Percentiles rank a stretch among this genome's conserved stretches.
These are phyloP conservation scores for Toxostoma redivivum DNA, from an alignment of 2,113 vertebrate genomes.

Conservation along the genomic window DNA sequence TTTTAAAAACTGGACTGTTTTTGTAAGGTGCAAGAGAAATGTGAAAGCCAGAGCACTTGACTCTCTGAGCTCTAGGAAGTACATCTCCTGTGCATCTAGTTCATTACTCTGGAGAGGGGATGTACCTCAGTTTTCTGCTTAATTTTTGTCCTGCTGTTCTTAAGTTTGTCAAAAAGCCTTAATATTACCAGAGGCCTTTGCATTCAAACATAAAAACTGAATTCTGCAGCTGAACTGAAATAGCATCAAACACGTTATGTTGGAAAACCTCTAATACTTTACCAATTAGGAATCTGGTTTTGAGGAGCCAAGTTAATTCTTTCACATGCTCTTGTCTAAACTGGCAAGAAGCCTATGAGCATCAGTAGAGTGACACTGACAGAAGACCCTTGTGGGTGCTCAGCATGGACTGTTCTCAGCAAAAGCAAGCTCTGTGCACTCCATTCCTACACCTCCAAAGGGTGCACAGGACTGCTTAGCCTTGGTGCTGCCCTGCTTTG, in stretches of 20 bases:
- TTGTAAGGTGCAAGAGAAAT: not conserved
- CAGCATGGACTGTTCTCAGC: not conserved
- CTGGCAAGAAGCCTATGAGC: not conserved
- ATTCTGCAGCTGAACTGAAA: slow-evolving; percentile 8
- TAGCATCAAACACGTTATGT: not conserved
- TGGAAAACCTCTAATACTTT: not conserved
- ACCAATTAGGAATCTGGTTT: not conserved
- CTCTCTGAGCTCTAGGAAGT: not conserved
- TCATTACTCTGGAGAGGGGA: not conserved
- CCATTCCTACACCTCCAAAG: not conserved
- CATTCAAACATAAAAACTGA: not conserved
- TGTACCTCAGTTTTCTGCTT: slow-evolving; percentile 8
- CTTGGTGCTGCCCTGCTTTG: not conserved
- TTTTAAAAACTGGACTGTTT: slow-evolving; percentile 45
- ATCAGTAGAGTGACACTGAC: not conserved
- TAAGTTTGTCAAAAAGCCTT: not conserved
- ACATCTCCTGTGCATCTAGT: not conserved
- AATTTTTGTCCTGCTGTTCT: slow-evolving; percentile 23
- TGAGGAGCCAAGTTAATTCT: not conserved
- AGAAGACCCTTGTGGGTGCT: not conserved
- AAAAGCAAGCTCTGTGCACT: not conserved
- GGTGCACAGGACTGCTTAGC: not conserved
- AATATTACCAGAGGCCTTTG: not conserved
- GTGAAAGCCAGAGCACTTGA: slow-evolving; percentile 20
- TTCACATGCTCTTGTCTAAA: not conserved